Evolutionary conservation across 2,113 vertebrate genomes (phyloP).

Genomic region (Chaetodon auriga): DNA sequence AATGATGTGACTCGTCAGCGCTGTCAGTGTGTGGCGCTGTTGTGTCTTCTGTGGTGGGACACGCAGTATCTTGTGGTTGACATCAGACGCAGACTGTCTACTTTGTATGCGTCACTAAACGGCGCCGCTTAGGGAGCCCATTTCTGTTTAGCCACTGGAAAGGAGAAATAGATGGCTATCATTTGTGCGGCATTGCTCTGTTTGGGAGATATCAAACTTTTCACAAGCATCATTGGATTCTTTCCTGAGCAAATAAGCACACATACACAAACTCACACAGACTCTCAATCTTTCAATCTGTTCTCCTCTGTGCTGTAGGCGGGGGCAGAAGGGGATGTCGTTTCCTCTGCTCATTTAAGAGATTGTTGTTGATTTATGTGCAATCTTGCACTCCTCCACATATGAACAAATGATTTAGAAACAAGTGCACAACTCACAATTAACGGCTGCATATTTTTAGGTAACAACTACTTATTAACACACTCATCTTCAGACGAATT

Average conservation of each 20-base stretch:
- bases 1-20: conserved; percentile 51
- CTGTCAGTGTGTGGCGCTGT: conserved; percentile 51
- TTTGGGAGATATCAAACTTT: conserved; percentile 72
- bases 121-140: conserved; percentile 65
- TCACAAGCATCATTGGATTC: conserved; percentile 64
- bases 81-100: conserved; percentile 61
- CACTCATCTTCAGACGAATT: background rate
- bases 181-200: conserved; percentile 61
- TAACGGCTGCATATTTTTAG: conserved; percentile 4
- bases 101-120: conserved; percentile 71
- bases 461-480: conserved; percentile 5
- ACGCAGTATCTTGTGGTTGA: conserved; percentile 67
- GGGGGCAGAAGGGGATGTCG: background rate
- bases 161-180: conserved; percentile 73
- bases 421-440: background rate
- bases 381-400: conserved; percentile 15
- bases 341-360: conserved; percentile 28
- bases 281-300: conserved; percentile 43
- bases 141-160: conserved; percentile 77
- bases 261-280: conserved; percentile 18
- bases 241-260: conserved; percentile 56
- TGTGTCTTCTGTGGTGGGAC: conserved; percentile 53
- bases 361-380: conserved; percentile 13
- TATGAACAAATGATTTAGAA: conserved; percentile 17
- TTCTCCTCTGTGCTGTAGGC: conserved; percentile 34